These are phyloP conservation scores for Brachyistius frenatus DNA, from an alignment of 2,113 vertebrate species.

Conservation along the genomic window DNA sequence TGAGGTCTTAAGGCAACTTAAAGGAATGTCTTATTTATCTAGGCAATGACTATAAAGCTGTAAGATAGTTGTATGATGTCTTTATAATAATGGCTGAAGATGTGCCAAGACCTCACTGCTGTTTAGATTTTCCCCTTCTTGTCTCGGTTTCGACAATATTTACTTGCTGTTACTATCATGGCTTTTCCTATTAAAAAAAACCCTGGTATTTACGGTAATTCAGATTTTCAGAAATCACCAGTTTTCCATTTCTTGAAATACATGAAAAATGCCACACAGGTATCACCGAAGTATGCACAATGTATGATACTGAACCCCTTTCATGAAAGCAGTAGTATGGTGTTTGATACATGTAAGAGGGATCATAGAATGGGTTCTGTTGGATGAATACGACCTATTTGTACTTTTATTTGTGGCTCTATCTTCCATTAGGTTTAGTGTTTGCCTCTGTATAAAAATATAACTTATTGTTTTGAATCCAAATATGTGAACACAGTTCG, in stretches of 20 bases:
- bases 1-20: background rate
- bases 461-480: background rate
- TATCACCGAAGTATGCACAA: background rate
- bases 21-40: no score
- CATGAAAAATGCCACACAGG: background rate
- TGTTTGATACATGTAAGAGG: no score
- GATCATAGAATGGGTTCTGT: no score
- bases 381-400: no score
- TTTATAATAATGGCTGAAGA: no score
- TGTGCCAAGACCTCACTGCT: no score
- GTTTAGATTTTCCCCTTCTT: no score
- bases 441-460: background rate
- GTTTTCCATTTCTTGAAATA: no score
- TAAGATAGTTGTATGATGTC: background rate
- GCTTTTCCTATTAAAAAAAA: background rate
- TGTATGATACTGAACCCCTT: no score
- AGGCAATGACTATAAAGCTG: background rate
- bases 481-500: background rate
- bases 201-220: background rate
- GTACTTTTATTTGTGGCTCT: background rate
- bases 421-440: background rate
- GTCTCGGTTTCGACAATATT: no score
- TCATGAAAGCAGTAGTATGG: no score
- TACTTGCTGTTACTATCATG: no score
- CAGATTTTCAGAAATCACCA: background rate